Percentiles rank a stretch among this genome's conserved stretches.
Evolutionary conservation across 2,797 vertebrate genomes (phyloP).

Genomic region (Simalia tracyae): DNA sequence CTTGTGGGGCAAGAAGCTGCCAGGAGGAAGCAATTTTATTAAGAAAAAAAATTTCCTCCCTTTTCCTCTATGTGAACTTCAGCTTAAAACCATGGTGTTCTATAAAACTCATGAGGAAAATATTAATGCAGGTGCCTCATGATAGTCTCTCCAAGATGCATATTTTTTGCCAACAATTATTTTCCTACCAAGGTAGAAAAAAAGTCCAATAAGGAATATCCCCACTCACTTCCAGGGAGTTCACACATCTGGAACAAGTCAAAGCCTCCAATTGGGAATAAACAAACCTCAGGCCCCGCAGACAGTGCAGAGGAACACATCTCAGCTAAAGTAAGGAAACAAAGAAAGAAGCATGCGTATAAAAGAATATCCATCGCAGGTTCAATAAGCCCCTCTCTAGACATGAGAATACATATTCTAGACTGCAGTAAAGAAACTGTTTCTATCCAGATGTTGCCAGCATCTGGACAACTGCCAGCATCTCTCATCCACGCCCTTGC

Average conservation of each 20-base stretch:
- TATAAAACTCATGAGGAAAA: neutral
- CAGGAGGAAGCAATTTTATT: neutral
- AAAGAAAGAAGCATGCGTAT: conserved; percentile 9
- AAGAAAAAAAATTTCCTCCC: neutral
- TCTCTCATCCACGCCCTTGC: neutral
- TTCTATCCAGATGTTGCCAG: neutral
- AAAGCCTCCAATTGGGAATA: conserved; percentile 94
- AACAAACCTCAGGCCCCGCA: conserved; percentile 86
- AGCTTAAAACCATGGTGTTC: neutral
- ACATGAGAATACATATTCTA: neutral
- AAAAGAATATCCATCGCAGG: neutral
- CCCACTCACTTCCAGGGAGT: conserved; percentile 83
- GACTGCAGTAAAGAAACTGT: neutral
- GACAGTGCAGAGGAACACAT: conserved; percentile 88
- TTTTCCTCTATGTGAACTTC: neutral
- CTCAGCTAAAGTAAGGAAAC: conserved; percentile 77
- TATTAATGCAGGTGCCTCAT: neutral
- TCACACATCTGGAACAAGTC: conserved; percentile 87
- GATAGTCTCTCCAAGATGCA: neutral
- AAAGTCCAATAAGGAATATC: neutral
- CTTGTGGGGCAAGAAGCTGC: neutral
- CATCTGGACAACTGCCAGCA: neutral
- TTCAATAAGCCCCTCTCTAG: neutral
- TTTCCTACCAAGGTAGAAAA: neutral
- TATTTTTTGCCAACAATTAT: neutral